Evolutionary conservation across 2,888 invertebrate species (phyloP), one percentile per base, ranked within the genome.

Genomic region (Amaurobius ferox): DNA sequence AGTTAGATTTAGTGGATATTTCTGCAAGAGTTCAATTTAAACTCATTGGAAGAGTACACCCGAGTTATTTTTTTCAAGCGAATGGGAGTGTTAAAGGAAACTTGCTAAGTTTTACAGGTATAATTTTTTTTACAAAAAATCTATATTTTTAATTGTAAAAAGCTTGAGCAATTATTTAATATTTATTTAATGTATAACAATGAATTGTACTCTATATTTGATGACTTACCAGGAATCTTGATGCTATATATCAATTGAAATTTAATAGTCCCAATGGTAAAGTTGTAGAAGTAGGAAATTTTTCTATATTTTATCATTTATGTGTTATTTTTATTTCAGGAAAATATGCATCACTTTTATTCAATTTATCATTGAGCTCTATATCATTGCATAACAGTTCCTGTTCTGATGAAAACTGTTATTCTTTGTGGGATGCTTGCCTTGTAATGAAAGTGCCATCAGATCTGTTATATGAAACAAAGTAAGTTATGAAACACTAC

Each of bases 41-140:
- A 28, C 13, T 87, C 6, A 40, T 28, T 64, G 79, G 79, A 16
- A 76, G 80, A 39, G 9, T 79, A 1, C 68, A 71, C 6, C 3
- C 66, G 11, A 26, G 32, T 26, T 62, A 62, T 11, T 26, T 35
- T n/a, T 71, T 79, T 30, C 35, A 79, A 28, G 23, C 74, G 35
- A 79, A 66, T 35, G 74, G 86, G n/a, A 71, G 29, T 44, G 30
- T 87, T 16, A 72, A 80, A 67, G 87, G 87, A 55, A 72, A 77
- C 9, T 66, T 79, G 9, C 30, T 87, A 19, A 77, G 87, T 16
- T 73, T 87, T 29, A 35, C 71, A 32, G 87, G 87, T 87, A 71
- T 78, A 35, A 16, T 44, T 16, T 44, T 11, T 16, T 2, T 44
- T 44, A 7, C n/a, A n/a, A n/a, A n/a, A n/a, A n/a, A n/a, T n/a